Base-by-base conservation (phyloP, 2,888 invertebrate species). In the Catocala fraxini region DNA sequence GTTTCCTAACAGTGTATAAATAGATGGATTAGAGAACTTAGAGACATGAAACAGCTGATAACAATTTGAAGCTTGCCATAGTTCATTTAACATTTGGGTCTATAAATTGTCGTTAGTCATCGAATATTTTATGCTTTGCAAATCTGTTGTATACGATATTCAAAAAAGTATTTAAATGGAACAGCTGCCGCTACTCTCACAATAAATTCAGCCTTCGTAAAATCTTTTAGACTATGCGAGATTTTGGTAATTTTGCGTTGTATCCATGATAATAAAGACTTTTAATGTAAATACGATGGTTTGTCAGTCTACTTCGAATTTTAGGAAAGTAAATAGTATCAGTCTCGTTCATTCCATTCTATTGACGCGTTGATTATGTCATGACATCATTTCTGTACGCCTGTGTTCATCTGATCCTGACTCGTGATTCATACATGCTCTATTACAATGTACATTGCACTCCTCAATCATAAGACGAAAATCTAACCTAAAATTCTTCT, bases 381-480 rank as follows among this genome's bases (percentile, higher is more conserved):
- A 65, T 78, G 78, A 80, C 80, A 79, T 80, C 77, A 80, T 72
- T 57, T 46, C 56, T 35, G 39, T 63, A 78, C 82, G 82, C 80
- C 80, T 75, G 78, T 81, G 69, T 70, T 71, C 25, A 25, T 25
- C 65, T 65, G 69, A 64, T 73, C 61, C 47, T n/a, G 59, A 59
- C 46, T 48, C 42, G 63, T 82, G 83, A 82, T 73, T 82, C 82
- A 83, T 70, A 56, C 69, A 54, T 54, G 61, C 49, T 70, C 61
- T 65, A 63, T 42, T n/a, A 11, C 42, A 25, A 6, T 46, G 15
- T 70, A 57, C 56, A 51, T 42, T 66, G 70, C 59, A 42, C 48
- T 61, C 41, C 0, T 5, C 42, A 34, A 53, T 48, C 34, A 13
- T 7, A 46, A 7, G 35, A 39, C 9, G 35, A 6, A 39, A 39